Percentiles rank a stretch among this genome's conserved stretches.
phyloP scores from a whole-genome alignment of 2,797 vertebrate species.

The Cyprinodon diabolis region DNA sequence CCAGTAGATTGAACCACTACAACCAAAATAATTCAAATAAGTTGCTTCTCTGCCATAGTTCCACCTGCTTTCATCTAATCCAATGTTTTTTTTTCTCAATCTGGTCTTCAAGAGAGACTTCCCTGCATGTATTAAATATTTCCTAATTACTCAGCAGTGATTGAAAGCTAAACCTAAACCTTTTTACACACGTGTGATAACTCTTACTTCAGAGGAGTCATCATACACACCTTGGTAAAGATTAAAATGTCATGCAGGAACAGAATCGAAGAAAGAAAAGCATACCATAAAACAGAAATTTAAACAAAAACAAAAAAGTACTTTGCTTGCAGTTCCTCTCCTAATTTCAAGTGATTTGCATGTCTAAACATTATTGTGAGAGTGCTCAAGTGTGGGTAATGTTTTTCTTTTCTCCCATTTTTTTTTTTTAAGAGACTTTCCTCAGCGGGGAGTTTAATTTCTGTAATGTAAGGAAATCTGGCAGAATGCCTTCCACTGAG shows the following conservation, averaged over 20 bases:
- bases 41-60: not conserved
- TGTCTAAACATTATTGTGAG: slow-evolving; percentile 6
- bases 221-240: not conserved
- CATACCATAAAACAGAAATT: not conserved
- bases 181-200: not conserved
- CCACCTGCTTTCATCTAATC: not conserved
- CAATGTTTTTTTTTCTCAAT: too few species aligned
- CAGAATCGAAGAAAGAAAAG: not conserved
- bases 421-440: not conserved
- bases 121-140: too few species aligned
- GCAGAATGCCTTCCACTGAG: not conserved
- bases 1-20: not conserved
- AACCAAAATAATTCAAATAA: not conserved
- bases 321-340: not conserved
- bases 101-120: too few species aligned
- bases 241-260: not conserved
- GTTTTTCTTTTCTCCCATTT: not conserved
- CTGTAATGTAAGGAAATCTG: not conserved
- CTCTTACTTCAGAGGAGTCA: not conserved
- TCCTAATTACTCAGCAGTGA: too few species aligned
- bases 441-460: not conserved
- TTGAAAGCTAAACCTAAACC: not conserved
- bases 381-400: not conserved
- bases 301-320: not conserved
- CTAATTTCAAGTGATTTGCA: not conserved